phyloP scores from a whole-genome alignment of 30 jellyfish, hydroid and myxozoan genomes.

The Aurelia sp. region DNA sequence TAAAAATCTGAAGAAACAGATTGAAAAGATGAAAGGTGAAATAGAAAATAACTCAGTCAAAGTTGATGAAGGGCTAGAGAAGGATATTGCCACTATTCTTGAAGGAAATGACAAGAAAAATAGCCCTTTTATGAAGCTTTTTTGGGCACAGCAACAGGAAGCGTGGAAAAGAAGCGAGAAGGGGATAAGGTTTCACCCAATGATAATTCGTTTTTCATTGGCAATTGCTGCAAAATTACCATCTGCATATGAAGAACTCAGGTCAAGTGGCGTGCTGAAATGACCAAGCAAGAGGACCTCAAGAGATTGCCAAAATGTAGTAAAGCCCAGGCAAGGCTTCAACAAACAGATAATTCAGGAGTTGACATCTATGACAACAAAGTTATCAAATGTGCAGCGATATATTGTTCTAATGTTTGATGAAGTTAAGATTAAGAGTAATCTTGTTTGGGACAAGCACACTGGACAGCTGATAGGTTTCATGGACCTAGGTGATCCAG shows the following conservation, averaged over 20 bases:
- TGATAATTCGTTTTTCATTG: no score
- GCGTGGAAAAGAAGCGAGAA: constrained; percentile 35
- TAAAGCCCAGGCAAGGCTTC: no score
- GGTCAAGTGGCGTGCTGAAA: no score
- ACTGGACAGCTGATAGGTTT: constrained; percentile 68
- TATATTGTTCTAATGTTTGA: no score
- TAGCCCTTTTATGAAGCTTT: constrained; percentile 54
- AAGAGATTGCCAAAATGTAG: no score
- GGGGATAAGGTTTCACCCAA: constrained; percentile 49
- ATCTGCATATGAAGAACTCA: no score
- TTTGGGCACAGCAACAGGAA: constrained; percentile 34
- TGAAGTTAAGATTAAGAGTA: no score
- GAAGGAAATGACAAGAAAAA: constrained; percentile 33
- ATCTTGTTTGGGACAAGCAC: constrained; percentile 71
- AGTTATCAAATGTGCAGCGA: no score
- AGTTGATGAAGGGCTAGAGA: constrained; percentile 39
- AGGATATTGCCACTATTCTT: constrained; percentile 46
- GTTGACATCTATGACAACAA: no score
- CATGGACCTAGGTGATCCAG: constrained; percentile 83
- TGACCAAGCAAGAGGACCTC: no score
- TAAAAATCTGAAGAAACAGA: constrained; percentile 50
- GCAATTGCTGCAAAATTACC: no score
- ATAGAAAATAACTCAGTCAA: constrained; percentile 35
- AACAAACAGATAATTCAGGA: no score
- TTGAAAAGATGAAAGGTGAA: constrained; percentile 60